Conservation (phyloP, 2,797 vertebrate genomes). For the Merluccius polli region DNA sequence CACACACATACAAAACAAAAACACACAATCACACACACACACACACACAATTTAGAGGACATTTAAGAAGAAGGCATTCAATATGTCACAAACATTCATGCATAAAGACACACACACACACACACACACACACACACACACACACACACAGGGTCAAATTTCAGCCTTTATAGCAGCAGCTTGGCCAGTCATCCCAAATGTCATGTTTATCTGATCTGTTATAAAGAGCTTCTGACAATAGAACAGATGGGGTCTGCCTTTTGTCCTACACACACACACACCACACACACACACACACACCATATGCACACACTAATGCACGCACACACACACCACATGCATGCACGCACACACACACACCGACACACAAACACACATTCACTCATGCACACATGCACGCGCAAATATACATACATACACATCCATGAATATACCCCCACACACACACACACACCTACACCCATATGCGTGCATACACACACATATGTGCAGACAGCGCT, state of each 20-base stretch:
- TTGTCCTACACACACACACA: conserved; percentile 45
- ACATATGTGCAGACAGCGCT: conserved; percentile 9
- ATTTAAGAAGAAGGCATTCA: not conserved
- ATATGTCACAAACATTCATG: conserved; percentile 13
- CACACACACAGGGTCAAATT: conserved; percentile 34
- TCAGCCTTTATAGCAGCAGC: conserved; percentile 58
- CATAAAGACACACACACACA: conserved; percentile 10
- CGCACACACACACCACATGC: conserved; percentile 15
- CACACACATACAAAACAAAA: not conserved
- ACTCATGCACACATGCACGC: not conserved
- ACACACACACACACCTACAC: not conserved
- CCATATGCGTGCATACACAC: not conserved
- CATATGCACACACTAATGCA: no score
- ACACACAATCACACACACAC: conserved; percentile 3
- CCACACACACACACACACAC: not conserved
- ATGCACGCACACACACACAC: conserved; percentile 15
- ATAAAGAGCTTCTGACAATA: conserved; percentile 70
- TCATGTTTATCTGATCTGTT: conserved; percentile 74
- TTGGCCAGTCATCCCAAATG: conserved; percentile 63
- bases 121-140: conserved; percentile 25
- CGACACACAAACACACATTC: not conserved
- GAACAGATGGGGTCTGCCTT: conserved; percentile 67
- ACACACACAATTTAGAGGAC: not conserved
- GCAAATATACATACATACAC: conserved; percentile 6
- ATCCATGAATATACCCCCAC: not conserved